phyloP scores from a whole-genome alignment of 2,113 vertebrate genomes.

The Neoarius graeffei region DNA sequence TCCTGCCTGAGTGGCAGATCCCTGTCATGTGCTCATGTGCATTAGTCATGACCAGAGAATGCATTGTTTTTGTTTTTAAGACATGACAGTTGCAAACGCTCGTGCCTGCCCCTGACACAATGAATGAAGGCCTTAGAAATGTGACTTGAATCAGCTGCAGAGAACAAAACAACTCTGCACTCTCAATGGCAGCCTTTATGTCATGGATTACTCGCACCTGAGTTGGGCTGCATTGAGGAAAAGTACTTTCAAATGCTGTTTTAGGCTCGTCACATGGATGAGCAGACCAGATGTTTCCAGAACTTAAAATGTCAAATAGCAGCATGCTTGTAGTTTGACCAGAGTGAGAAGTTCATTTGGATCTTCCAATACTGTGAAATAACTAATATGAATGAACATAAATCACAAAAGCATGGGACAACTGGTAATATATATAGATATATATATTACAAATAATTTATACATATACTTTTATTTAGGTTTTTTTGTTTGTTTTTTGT shows the following conservation, averaged over 20 bases:
- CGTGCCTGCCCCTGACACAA: slow-evolving; percentile 58
- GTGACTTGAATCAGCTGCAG: slow-evolving; percentile 73
- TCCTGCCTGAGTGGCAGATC: slow-evolving; percentile 77
- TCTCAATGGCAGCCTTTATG: slow-evolving; percentile 68
- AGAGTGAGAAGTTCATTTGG: background rate
- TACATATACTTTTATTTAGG: background rate
- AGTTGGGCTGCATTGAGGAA: slow-evolving; percentile 50
- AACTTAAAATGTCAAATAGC: background rate
- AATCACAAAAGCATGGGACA: background rate
- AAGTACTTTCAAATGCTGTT: slow-evolving; percentile 49
- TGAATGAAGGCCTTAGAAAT: slow-evolving; percentile 77
- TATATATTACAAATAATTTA: background rate
- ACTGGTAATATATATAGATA: background rate
- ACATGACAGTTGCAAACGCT: slow-evolving; percentile 70
- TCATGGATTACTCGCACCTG: slow-evolving; percentile 72
- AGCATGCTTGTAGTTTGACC: background rate
- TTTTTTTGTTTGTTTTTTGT: background rate
- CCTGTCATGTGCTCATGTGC: slow-evolving; percentile 74
- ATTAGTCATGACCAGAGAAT: slow-evolving; percentile 75
- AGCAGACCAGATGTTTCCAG: slow-evolving; percentile 21
- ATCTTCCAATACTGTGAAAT: background rate
- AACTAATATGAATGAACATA: background rate
- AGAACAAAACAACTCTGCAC: slow-evolving; percentile 68
- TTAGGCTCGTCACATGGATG: slow-evolving; percentile 19
- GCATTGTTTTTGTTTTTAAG: slow-evolving; percentile 79